phyloP scores from a whole-genome alignment of 1,140 invertebrate species.

The Schlechtendalia chinensis region DNA sequence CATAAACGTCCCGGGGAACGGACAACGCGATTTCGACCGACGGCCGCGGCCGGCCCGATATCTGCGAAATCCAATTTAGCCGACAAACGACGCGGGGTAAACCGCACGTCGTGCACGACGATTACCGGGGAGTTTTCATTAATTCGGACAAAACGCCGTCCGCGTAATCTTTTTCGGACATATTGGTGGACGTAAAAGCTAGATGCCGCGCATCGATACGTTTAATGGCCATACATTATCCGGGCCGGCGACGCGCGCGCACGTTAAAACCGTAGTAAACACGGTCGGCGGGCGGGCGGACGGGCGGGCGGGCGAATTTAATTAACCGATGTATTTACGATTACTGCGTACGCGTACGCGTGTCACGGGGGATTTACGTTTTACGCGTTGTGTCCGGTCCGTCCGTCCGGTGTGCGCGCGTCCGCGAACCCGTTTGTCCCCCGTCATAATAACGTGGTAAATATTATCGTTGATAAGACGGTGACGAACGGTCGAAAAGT shows the following conservation, averaged over 20 bases:
- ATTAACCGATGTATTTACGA: conserved; percentile 33
- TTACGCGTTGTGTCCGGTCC: too few relatives aligned
- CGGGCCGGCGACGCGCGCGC: background rate
- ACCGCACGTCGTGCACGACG: conserved; percentile 38
- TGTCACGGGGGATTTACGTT: too few relatives aligned
- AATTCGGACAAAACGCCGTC: conserved; percentile 40
- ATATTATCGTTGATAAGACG: background rate
- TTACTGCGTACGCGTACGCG: too few relatives aligned
- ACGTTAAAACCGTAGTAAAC: conserved; percentile 16
- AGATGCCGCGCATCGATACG: conserved; percentile 42
- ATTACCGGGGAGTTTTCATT: conserved; percentile 46
- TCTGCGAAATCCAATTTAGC: conserved; percentile 46
- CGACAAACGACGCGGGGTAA: conserved; percentile 47
- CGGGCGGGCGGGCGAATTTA: background rate
- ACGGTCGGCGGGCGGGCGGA: too few relatives aligned
- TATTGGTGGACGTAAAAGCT: conserved; percentile 49
- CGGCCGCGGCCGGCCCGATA: conserved; percentile 37
- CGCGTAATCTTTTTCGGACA: conserved; percentile 46
- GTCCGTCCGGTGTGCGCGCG: too few relatives aligned
- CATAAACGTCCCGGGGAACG: too few relatives aligned
- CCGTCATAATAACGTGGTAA: background rate
- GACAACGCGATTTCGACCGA: conserved; percentile 47
- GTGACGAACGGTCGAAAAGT: background rate
- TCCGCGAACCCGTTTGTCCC: too few relatives aligned
- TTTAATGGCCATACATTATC: conserved; percentile 39